These are phyloP conservation scores for Phalera bucephala DNA, from an alignment of 2,888 invertebrate species.

Conservation along the genomic window DNA sequence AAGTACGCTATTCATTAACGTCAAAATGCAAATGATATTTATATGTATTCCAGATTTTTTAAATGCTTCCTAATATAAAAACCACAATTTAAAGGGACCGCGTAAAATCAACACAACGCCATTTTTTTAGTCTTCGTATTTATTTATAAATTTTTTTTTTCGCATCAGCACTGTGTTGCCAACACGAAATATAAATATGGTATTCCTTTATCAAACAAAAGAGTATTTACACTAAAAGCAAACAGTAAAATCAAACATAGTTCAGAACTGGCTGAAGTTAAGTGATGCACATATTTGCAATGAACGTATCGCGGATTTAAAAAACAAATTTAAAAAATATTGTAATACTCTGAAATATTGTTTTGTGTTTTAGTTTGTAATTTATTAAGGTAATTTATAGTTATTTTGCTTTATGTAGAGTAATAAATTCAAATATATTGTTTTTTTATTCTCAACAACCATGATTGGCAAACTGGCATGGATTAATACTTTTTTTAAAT, in stretches of 20 bases:
- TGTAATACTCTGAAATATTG: not conserved
- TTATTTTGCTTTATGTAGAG: no score
- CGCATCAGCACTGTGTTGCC: not conserved
- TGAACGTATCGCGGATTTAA: constrained; percentile 18
- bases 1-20: not conserved
- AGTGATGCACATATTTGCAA: constrained; percentile 47
- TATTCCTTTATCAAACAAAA: constrained; percentile 16
- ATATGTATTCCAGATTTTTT: not conserved
- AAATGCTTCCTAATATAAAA: not conserved
- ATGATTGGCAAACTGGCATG: no score
- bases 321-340: constrained; percentile 16
- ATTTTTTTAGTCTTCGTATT: no score
- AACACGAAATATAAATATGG: constrained; percentile 5
- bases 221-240: constrained; percentile 26
- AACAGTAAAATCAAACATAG: constrained; percentile 26
- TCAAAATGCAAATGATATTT: not conserved
- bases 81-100: not conserved
- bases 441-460: no score
- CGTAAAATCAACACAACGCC: not conserved
- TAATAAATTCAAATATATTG: no score
- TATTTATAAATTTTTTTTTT: no score
- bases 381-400: no score
- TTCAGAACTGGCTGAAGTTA: constrained; percentile 33
- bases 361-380: no score
- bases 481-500: no score